Evolutionary conservation across 1,140 invertebrate species (phyloP).

Genomic region (Leucophenga varia): DNA sequence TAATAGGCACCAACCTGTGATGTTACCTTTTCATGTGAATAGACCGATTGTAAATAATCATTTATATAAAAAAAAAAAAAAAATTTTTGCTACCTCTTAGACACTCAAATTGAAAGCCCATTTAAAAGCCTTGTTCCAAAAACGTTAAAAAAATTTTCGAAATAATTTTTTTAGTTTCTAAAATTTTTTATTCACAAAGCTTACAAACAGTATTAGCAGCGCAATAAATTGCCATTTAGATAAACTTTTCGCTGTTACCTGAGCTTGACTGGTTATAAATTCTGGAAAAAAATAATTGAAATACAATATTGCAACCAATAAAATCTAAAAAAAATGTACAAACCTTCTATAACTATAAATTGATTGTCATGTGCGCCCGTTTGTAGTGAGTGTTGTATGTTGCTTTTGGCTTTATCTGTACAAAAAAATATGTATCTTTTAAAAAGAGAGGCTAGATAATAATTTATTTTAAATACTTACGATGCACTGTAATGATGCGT

Average conservation of each 20-base stretch:
- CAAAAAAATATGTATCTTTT: neutral
- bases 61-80: too few species aligned
- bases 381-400: slow-evolving; percentile 40
- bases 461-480: slow-evolving; percentile 44
- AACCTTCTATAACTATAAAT: slow-evolving; percentile 50
- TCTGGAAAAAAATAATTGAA: slow-evolving; percentile 18
- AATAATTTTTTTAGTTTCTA: slow-evolving; percentile 1
- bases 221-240: neutral
- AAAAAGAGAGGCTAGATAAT: neutral
- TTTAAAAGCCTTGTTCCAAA: neutral
- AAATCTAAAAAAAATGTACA: neutral
- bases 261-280: slow-evolving; percentile 22
- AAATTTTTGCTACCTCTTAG: too few species aligned
- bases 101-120: too few species aligned
- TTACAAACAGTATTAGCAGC: slow-evolving; percentile 19
- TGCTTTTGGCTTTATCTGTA: slow-evolving; percentile 48
- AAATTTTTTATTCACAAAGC: slow-evolving; percentile 35
- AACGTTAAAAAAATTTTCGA: neutral
- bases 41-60: too few species aligned
- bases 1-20: too few species aligned
- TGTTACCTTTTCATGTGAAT: too few species aligned
- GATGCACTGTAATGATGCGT: slow-evolving; percentile 61
- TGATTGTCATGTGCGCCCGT: slow-evolving; percentile 41
- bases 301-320: too few species aligned
- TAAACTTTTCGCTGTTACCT: neutral